phyloP scores from a whole-genome alignment of 2,113 vertebrate genomes.

The Ailuropoda melanoleuca region DNA sequence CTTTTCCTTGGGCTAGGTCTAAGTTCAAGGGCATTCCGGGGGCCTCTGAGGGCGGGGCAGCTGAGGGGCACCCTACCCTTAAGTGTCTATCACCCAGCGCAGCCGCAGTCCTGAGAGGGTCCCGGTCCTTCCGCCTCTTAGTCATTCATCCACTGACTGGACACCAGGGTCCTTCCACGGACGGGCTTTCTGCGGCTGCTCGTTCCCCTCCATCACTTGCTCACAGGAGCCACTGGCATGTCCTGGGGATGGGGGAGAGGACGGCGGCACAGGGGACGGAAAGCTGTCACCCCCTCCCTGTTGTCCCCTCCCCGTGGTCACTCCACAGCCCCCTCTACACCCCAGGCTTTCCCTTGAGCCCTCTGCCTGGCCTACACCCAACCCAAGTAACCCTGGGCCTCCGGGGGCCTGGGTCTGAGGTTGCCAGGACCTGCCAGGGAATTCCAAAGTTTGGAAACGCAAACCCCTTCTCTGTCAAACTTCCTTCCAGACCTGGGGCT shows the following conservation, averaged over 20 bases:
- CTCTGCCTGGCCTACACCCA: background rate
- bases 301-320: background rate
- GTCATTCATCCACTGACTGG: background rate
- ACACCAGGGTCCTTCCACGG: background rate
- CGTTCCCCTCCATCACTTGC: background rate
- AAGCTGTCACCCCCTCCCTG: background rate
- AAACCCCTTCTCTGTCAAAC: background rate
- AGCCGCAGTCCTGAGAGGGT: no score
- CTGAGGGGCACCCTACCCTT: background rate
- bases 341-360: background rate
- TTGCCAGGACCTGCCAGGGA: background rate
- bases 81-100: background rate
- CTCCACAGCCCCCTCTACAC: background rate
- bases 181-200: background rate
- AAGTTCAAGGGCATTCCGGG: background rate
- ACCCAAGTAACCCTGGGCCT: background rate
- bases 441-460: background rate
- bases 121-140: background rate
- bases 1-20: background rate
- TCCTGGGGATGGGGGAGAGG: background rate
- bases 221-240: background rate
- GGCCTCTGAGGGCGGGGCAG: background rate
- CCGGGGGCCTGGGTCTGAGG: background rate
- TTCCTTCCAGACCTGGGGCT: background rate
- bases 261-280: accelerated